Percentiles rank a stretch among this genome's conserved stretches.
phyloP scores from a whole-genome alignment of 2,797 vertebrate genomes.

The Petrocephalus schoutedeni region DNA sequence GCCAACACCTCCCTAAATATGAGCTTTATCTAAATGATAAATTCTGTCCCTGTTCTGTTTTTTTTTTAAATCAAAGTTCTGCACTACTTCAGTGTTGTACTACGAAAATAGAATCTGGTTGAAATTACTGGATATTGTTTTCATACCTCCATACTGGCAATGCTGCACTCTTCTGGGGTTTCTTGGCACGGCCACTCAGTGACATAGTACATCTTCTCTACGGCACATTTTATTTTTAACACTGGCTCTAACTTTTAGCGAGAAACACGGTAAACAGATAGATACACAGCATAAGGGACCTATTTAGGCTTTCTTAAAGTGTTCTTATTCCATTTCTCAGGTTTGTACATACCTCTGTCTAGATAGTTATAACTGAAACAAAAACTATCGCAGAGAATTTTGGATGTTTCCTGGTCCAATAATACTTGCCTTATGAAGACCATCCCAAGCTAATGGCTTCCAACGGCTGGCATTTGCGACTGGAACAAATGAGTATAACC shows the following conservation, averaged over 20 bases:
- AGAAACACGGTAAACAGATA: background rate
- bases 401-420: conserved; percentile 42
- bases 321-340: background rate
- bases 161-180: background rate
- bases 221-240: background rate
- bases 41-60: background rate
- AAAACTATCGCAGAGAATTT: background rate
- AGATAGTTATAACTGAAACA: background rate
- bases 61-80: background rate
- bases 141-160: background rate
- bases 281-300: background rate
- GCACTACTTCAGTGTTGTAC: background rate
- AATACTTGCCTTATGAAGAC: conserved; percentile 31
- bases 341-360: background rate
- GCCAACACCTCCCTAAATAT: background rate
- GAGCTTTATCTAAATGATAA: background rate
- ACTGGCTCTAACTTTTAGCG: background rate
- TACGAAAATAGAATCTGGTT: background rate
- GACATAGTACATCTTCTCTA: background rate
- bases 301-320: background rate
- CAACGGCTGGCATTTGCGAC: conserved; percentile 42
- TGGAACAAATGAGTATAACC: conserved; percentile 49
- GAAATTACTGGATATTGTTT: background rate
- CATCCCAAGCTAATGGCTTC: conserved; percentile 28
- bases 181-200: background rate